Conservation (phyloP, 2,888 invertebrate genomes). For the Steinernema scapterisci region DNA sequence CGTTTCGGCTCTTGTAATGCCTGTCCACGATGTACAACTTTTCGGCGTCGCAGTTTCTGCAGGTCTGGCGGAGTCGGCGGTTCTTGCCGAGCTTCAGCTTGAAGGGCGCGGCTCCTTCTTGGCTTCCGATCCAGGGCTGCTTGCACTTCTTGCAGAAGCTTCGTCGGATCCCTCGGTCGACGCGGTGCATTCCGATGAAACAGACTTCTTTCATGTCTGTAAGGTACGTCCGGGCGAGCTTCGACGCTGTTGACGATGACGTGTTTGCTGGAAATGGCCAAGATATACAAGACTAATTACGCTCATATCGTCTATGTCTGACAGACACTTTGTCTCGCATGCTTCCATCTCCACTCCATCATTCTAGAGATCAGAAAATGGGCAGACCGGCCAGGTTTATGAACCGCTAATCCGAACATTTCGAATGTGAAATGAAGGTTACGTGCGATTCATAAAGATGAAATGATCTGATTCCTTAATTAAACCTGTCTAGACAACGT, state of each 20-base stretch:
- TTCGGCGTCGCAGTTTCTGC: conserved; percentile 8
- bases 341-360: too few species aligned
- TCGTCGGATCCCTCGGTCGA: conserved; percentile 1
- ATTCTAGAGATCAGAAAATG: too few species aligned
- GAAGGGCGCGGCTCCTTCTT: not conserved
- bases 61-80: not conserved
- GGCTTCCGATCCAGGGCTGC: conserved; percentile 1
- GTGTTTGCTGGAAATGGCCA: not conserved
- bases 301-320: too few species aligned
- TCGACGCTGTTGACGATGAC: not conserved
- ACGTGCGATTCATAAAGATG: too few species aligned
- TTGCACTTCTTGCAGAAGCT: conserved; percentile 27
- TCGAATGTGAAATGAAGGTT: too few species aligned
- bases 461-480: too few species aligned
- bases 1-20: conserved; percentile 6
- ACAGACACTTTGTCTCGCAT: too few species aligned
- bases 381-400: too few species aligned
- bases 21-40: conserved; percentile 3
- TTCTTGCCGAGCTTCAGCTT: not conserved
- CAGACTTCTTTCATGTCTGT: conserved; percentile 14
- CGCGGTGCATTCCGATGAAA: conserved; percentile 11
- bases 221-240: conserved; percentile 6
- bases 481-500: too few species aligned
- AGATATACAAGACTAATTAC: too few species aligned
- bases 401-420: too few species aligned